Evolutionary conservation across 2,797 vertebrate genomes (phyloP).

Genomic region (Pampus argenteus): DNA sequence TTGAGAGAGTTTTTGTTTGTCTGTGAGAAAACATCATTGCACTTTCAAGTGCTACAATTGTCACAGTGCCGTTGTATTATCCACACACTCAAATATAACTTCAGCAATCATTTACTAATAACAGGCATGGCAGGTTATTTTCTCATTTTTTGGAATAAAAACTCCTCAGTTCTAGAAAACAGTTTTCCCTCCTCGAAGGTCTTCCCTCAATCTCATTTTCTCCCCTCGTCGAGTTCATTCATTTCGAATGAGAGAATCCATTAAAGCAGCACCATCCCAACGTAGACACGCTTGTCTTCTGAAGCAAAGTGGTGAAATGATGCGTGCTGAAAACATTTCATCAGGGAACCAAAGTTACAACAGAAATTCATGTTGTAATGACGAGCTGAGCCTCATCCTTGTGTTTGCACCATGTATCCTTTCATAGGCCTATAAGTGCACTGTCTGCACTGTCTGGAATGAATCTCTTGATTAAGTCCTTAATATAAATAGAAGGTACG

Average conservation of each 20-base stretch:
- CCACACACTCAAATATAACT: background rate
- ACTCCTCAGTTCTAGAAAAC: constrained; percentile 5
- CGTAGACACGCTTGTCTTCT: constrained; percentile 38
- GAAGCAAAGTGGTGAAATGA: constrained; percentile 49
- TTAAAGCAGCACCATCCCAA: constrained; percentile 52
- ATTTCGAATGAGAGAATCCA: constrained; percentile 66
- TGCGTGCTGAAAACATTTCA: constrained; percentile 59
- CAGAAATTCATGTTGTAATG: constrained; percentile 33
- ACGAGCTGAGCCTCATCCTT: constrained; percentile 35
- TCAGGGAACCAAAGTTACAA: constrained; percentile 43
- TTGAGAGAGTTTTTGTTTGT: too few relatives aligned
- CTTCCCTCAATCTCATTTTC: constrained; percentile 50
- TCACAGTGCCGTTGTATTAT: background rate
- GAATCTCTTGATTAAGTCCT: background rate
- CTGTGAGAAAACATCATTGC: too few relatives aligned
- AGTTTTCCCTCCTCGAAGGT: constrained; percentile 13
- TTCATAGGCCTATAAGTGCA: background rate
- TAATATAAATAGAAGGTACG: background rate
- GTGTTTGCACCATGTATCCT: constrained; percentile 20
- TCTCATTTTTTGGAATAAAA: constrained; percentile 15
- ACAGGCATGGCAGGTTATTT: background rate
- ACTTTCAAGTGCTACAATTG: background rate
- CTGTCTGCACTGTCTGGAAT: constrained; percentile 11
- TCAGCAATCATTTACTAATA: background rate
- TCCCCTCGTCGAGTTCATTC: constrained; percentile 53